Percentiles rank a stretch among this genome's conserved stretches.
These are phyloP conservation scores for Chloroclystis v-ata DNA, from an alignment of 2,888 invertebrate genomes.

Conservation along the genomic window DNA sequence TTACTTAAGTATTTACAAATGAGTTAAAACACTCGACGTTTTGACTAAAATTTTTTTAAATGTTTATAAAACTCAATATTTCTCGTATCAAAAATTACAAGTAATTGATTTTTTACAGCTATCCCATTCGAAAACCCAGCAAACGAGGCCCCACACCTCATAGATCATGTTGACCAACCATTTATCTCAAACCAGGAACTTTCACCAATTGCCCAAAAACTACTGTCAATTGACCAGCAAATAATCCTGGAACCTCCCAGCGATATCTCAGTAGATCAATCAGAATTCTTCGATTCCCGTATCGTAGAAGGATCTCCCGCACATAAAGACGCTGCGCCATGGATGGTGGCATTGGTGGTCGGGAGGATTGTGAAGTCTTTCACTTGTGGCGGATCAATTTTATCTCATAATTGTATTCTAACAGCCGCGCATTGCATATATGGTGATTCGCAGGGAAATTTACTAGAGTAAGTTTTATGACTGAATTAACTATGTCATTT, in stretches of 20 bases:
- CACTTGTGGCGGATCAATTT: conserved; percentile 23
- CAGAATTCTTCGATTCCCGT: conserved; percentile 8
- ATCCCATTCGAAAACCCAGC: conserved; percentile 2
- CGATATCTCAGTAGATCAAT: background rate
- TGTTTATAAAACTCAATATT: too few species aligned
- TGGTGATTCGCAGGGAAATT: conserved; percentile 28
- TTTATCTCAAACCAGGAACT: background rate
- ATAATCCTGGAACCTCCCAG: background rate
- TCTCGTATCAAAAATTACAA: too few species aligned
- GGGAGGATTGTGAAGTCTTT: conserved; percentile 16
- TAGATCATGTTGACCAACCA: background rate
- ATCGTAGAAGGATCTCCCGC: conserved; percentile 8
- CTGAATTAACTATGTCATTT: background rate
- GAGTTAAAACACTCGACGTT: too few species aligned
- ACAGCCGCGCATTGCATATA: conserved; percentile 29
- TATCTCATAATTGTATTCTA: conserved; percentile 17
- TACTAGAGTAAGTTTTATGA: conserved; percentile 20
- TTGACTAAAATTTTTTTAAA: too few species aligned
- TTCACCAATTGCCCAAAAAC: background rate
- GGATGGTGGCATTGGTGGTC: conserved; percentile 17
- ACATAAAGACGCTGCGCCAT: background rate
- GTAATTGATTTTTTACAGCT: background rate
- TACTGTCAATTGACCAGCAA: background rate
- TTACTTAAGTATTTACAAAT: too few species aligned
- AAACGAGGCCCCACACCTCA: background rate